phyloP scores from a whole-genome alignment of 2,113 vertebrate species.

The Theristicus caerulescens region DNA sequence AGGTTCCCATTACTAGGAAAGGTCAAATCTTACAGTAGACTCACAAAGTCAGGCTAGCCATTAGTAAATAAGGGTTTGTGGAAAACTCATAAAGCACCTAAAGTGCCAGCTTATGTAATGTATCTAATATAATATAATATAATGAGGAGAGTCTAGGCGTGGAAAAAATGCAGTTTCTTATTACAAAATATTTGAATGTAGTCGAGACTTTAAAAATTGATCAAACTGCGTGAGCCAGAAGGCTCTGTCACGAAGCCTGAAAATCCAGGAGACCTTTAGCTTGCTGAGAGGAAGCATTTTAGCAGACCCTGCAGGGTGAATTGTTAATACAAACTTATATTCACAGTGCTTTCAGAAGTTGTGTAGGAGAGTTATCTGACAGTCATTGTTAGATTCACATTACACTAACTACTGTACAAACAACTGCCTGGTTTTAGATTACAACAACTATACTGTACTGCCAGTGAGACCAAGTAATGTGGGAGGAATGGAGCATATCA shows the following conservation, averaged over 20 bases:
- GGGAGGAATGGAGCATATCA: conserved; percentile 1
- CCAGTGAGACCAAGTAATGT: not conserved
- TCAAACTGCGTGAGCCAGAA: conserved; percentile 2
- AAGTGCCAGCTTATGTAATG: conserved; percentile 55
- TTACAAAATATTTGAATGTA: conserved; percentile 34
- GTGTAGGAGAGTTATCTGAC: conserved; percentile 53
- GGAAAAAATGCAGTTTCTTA: conserved; percentile 46
- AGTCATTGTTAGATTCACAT: conserved; percentile 19
- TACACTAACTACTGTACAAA: conserved; percentile 16
- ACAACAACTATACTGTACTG: not conserved
- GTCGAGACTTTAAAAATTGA: conserved; percentile 27
- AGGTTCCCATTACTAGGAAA: conserved; percentile 24
- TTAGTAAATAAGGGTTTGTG: conserved; percentile 59
- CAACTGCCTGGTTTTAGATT: conserved; percentile 58
- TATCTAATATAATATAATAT: conserved; percentile 43
- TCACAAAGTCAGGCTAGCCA: conserved; percentile 31
- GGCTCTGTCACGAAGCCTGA: conserved; percentile 9
- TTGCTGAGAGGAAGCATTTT: not conserved
- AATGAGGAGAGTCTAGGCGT: conserved; percentile 17
- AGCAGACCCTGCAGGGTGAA: conserved; percentile 7
- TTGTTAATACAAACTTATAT: conserved; percentile 15
- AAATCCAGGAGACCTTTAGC: conserved; percentile 40
- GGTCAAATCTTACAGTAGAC: conserved; percentile 28
- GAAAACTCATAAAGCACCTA: conserved; percentile 61
- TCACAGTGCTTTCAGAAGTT: not conserved